Evolutionary conservation across 2,113 vertebrate species (phyloP).

Genomic region (Marmota flaviventris): DNA sequence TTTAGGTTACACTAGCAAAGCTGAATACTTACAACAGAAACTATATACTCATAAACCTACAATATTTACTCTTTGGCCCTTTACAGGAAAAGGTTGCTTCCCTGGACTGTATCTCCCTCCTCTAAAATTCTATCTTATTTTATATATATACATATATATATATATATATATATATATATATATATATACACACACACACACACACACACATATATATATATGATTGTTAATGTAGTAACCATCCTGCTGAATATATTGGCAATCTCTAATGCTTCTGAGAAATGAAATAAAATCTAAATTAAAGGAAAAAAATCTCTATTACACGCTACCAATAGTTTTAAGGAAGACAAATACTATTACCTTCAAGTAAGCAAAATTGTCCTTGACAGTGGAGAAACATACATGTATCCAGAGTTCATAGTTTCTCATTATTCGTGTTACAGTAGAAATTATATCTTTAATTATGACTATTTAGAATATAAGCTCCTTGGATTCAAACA

Average conservation of each 20-base stretch:
- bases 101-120: background rate
- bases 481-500: slow-evolving; percentile 37
- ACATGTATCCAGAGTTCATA: slow-evolving; percentile 31
- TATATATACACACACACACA: too few species aligned
- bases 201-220: background rate
- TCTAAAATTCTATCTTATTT: slow-evolving; percentile 46
- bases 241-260: background rate
- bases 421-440: slow-evolving; percentile 32
- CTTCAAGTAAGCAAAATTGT: slow-evolving; percentile 46
- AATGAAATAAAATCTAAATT: slow-evolving; percentile 51
- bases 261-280: slow-evolving; percentile 3
- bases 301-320: background rate
- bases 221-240: background rate
- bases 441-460: slow-evolving; percentile 20
- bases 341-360: slow-evolving; percentile 22
- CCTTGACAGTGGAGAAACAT: background rate
- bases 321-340: slow-evolving; percentile 20
- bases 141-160: background rate
- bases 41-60: background rate
- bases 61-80: slow-evolving; percentile 6
- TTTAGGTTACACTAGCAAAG: background rate
- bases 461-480: slow-evolving; percentile 26
- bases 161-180: too few species aligned
- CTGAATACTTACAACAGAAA: background rate
- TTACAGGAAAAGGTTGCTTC: background rate